Conservation (phyloP, 2,113 vertebrate genomes). For the Oxyruncus cristatus region DNA sequence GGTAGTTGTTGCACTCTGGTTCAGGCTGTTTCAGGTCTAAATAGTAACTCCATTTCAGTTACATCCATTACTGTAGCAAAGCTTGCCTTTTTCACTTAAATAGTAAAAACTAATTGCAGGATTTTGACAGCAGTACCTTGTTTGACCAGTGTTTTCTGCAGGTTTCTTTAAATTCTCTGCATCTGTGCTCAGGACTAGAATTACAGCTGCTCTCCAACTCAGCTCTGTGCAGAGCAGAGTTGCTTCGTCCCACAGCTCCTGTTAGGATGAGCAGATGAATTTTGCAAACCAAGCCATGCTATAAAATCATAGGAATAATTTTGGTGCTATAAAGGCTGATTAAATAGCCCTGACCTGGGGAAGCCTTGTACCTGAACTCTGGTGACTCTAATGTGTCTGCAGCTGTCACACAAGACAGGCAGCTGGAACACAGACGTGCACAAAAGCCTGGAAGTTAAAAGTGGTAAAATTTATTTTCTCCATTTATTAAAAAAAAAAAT, state of each 20-base stretch:
- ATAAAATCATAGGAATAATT: neutral
- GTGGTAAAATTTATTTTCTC: rapidly evolving
- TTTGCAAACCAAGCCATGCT: neutral
- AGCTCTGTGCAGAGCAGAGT: neutral
- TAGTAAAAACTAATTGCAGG: neutral
- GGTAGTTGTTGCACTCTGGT: rapidly evolving
- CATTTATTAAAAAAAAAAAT: neutral
- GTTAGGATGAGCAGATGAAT: neutral
- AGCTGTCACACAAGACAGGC: neutral
- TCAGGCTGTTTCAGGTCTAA: neutral
- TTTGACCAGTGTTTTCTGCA: neutral
- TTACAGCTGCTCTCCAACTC: too few relatives aligned
- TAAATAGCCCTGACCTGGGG: neutral
- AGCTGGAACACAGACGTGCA: rapidly evolving
- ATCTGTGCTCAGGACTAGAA: neutral
- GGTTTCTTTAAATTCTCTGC: neutral
- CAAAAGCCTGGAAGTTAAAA: neutral
- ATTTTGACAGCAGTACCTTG: rapidly evolving
- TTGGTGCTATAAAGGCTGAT: neutral
- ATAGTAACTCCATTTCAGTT: neutral
- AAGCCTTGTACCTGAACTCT: neutral
- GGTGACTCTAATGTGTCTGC: neutral
- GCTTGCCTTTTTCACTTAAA: neutral
- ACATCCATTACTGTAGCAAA: neutral
- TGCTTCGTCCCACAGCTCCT: neutral